Percentiles rank a stretch among this genome's conserved stretches.
Evolutionary conservation across 2,888 invertebrate species (phyloP).

Genomic region (Elmis aenea): DNA sequence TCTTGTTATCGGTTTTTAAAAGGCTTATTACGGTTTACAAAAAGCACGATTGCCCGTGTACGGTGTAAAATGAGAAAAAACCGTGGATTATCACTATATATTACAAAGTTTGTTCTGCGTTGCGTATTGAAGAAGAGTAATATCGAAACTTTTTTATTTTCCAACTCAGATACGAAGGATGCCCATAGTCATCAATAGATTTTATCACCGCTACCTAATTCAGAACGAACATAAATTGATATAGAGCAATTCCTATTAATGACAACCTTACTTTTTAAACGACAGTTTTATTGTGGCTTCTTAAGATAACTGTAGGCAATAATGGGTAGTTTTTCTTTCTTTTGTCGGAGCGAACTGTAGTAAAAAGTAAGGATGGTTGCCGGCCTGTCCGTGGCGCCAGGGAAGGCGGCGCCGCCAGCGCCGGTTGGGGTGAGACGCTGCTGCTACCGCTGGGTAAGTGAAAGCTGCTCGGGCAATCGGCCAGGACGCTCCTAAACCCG

Average conservation of each 20-base stretch:
- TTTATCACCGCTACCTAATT: constrained; percentile 41
- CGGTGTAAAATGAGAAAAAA: too few species aligned
- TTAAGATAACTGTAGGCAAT: constrained; percentile 50
- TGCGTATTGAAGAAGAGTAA: constrained; percentile 10
- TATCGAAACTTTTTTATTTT: constrained; percentile 32
- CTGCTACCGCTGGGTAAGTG: constrained; percentile 36
- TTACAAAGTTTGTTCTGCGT: constrained; percentile 12
- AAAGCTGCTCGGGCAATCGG: constrained; percentile 42
- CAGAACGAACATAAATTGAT: constrained; percentile 43
- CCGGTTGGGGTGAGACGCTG: constrained; percentile 29
- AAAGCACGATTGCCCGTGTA: constrained; percentile 18
- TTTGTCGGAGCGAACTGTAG: constrained; percentile 41
- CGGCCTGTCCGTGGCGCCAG: constrained; percentile 42
- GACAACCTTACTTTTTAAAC: constrained; percentile 45
- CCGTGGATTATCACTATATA: constrained; percentile 14
- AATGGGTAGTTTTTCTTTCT: constrained; percentile 48
- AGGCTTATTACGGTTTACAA: constrained; percentile 16
- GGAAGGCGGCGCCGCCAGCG: constrained; percentile 38
- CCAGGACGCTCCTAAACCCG: constrained; percentile 34
- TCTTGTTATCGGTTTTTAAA: constrained; percentile 17
- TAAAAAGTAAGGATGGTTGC: constrained; percentile 46
- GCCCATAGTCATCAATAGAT: constrained; percentile 28
- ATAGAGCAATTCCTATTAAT: constrained; percentile 45
- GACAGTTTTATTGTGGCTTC: constrained; percentile 48
- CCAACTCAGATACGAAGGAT: constrained; percentile 27